Evolutionary conservation across 2,797 vertebrate genomes (phyloP), one percentile per base, ranked within the genome.

Genomic region (Notoglanidium macrostoma): DNA sequence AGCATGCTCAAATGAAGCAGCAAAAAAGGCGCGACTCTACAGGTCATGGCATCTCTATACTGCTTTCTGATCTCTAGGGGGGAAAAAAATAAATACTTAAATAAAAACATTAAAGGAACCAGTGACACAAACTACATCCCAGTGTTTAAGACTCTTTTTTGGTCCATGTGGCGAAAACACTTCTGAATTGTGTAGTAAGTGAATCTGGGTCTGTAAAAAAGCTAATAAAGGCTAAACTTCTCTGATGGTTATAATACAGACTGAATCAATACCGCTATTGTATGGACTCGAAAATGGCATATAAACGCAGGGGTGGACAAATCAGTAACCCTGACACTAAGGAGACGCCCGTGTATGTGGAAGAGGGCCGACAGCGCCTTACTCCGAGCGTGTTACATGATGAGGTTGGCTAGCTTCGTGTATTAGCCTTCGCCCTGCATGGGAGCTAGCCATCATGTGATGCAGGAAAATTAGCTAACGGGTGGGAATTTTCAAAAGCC

Each of bases 101-200:
- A 23, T 44, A 86, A 21, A 51, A 61, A 14, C 19, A 26, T 76
- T 67, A 87, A 83, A 76, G 70, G 72, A 87, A 83, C 5, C 72
- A 32, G 83, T 57, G 73, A 83, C 72, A 78, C 65, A 51, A 83
- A 87, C 51, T 46, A 32, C 19, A 57, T 15, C 70, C 32, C 51
- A 26, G 87, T 87, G 82, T 87, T 87, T 72, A 73, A 70, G 82
- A 55, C 21, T 76, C 81, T 84, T 57, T 61, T 46, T 17, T 46
- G 35, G 81, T 57, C 81, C 86, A 44, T 77, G 68, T 76, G 21
- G 35, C 12, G 65, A 26, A 0, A 29, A 8, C 29, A 15, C 12
- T 9, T 78, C 57, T 72, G 8, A 46, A 44, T 9, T 26, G 19
- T 15, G 10, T 14, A 63, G 12, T 35, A 21, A 23, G 1, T 26